A percentile compares a stretch with the other conserved stretches of the same genome.
Evolutionary conservation across 2,797 vertebrate species (phyloP).

Genomic region (Tachyglossus aculeatus): DNA sequence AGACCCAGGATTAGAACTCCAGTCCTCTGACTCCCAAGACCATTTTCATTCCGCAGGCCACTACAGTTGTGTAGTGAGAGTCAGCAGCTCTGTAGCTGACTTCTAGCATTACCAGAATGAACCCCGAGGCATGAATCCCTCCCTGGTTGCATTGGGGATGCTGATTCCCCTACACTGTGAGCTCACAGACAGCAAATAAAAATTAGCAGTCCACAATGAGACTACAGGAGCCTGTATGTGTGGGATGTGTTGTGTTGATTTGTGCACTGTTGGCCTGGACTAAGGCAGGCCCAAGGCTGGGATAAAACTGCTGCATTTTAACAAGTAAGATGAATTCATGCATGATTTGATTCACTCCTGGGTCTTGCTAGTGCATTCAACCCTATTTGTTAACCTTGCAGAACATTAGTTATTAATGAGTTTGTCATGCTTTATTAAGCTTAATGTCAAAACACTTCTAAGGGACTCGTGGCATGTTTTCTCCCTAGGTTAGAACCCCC

Average conservation of each 20-base stretch:
- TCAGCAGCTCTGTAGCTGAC: too few relatives aligned
- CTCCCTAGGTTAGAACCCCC: constrained; percentile 52
- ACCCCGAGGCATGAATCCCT: too few relatives aligned
- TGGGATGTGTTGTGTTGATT: constrained; percentile 13
- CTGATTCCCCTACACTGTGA: constrained; percentile 51
- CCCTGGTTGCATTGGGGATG: constrained; percentile 41
- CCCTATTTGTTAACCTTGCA: constrained; percentile 82
- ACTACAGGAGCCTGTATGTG: constrained; percentile 16
- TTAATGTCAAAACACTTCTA: constrained; percentile 81
- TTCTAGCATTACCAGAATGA: too few relatives aligned
- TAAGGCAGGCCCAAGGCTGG: constrained; percentile 27
- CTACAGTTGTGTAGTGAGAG: too few relatives aligned
- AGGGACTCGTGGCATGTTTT: constrained; percentile 62
- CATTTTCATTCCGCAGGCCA: too few relatives aligned
- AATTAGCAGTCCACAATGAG: constrained; percentile 24
- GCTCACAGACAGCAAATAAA: constrained; percentile 36
- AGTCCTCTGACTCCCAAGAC: too few relatives aligned
- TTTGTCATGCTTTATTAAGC: constrained; percentile 84
- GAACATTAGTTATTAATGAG: constrained; percentile 85
- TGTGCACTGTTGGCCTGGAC: constrained; percentile 17
- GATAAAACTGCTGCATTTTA: constrained; percentile 51
- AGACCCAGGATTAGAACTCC: too few relatives aligned
- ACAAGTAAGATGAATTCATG: constrained; percentile 59
- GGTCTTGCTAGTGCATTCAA: constrained; percentile 62
- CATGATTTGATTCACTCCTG: constrained; percentile 73